Percentiles rank a stretch among this genome's conserved stretches.
These are phyloP conservation scores for Cryptotermes secundus DNA, from an alignment of 1,140 invertebrate species.

Conservation along the genomic window DNA sequence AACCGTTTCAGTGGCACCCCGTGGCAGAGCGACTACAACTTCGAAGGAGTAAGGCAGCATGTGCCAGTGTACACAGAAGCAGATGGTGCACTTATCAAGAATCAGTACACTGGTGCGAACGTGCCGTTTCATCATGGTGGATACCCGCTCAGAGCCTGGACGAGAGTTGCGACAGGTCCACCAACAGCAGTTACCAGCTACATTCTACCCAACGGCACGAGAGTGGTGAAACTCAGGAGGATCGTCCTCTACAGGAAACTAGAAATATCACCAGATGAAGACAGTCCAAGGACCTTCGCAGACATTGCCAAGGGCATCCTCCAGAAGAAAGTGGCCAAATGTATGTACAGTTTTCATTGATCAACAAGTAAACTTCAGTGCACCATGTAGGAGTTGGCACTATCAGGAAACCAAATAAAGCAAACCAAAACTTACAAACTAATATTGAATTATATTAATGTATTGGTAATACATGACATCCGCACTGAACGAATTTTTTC, in stretches of 20 bases:
- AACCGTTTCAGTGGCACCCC: background rate
- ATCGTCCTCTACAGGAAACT: background rate
- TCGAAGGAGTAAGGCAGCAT: background rate
- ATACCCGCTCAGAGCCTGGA: background rate
- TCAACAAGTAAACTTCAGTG: too few species aligned
- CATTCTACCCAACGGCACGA: background rate
- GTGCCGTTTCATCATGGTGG: background rate
- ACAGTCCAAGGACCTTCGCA: background rate
- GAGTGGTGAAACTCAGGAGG: background rate
- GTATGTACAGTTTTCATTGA: background rate
- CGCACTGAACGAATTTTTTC: too few species aligned
- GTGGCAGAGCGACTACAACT: background rate
- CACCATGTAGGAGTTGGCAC: too few species aligned
- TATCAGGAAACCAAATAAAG: too few species aligned
- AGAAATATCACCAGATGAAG: background rate
- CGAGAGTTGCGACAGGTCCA: background rate
- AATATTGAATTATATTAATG: too few species aligned
- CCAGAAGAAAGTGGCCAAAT: background rate
- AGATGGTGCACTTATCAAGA: background rate
- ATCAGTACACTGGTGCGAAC: background rate
- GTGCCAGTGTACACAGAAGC: background rate
- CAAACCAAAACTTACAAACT: too few species aligned
- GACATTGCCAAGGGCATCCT: background rate
- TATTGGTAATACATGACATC: too few species aligned
- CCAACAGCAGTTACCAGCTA: background rate